Conservation (phyloP, 2,888 invertebrate genomes). For the Mantis religiosa region DNA sequence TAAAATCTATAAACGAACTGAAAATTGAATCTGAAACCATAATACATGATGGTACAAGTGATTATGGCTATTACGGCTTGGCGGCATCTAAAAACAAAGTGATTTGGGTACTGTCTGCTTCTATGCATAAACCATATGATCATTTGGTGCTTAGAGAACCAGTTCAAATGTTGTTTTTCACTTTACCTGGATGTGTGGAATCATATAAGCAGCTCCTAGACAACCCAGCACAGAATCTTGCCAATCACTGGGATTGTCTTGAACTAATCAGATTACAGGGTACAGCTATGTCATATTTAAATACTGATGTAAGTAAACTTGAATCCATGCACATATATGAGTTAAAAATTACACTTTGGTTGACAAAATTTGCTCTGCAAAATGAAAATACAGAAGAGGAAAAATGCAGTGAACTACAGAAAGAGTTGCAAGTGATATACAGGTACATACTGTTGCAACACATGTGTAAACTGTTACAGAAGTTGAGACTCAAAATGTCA, state of each 20-base stretch:
- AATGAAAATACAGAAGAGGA: background rate
- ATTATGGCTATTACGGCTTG: background rate
- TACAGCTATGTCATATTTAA: background rate
- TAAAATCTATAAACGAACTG: background rate
- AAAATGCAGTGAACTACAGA: background rate
- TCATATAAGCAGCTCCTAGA: background rate
- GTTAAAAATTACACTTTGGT: background rate
- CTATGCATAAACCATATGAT: background rate
- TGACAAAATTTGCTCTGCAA: background rate
- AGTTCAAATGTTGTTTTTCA: background rate
- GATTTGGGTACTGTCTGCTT: background rate
- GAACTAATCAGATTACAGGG: conserved; percentile 1
- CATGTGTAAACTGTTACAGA: background rate
- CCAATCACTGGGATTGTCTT: background rate
- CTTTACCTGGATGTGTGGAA: background rate
- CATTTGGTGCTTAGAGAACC: background rate
- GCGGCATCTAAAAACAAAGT: background rate
- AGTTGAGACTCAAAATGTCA: background rate
- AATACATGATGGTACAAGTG: background rate
- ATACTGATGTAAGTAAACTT: background rate
- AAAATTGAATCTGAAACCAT: background rate
- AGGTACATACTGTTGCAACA: background rate
- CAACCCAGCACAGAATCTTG: background rate
- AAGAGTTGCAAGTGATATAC: background rate
- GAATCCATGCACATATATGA: background rate